A percentile compares a stretch with the other conserved stretches of the same genome.
Conservation (phyloP, 1,140 invertebrate species). For the Nomia melanderi region DNA sequence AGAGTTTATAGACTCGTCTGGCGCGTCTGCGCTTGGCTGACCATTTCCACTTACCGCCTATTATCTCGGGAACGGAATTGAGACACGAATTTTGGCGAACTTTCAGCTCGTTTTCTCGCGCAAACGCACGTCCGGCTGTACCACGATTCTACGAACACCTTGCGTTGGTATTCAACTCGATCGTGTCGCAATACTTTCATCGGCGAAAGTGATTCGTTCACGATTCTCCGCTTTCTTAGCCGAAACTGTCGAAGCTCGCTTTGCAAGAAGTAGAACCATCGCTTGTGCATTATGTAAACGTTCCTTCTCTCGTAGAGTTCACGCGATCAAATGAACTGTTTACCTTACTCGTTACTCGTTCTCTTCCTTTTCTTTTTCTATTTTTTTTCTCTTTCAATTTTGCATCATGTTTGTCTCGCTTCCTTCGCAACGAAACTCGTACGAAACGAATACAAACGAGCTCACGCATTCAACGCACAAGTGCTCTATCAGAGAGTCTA, state of each 20-base stretch:
- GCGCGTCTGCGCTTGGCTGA: no score
- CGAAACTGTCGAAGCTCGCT: conserved; percentile 45
- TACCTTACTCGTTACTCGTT: no score
- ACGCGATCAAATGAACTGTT: background rate
- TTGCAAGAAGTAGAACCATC: conserved; percentile 35
- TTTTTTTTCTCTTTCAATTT: conserved; percentile 4
- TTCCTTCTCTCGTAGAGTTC: background rate
- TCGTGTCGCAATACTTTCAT: background rate
- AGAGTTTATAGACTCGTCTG: no score
- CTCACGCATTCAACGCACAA: conserved; percentile 19
- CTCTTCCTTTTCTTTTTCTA: background rate
- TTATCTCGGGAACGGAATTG: no score
- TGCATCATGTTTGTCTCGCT: conserved; percentile 48
- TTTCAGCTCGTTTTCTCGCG: no score
- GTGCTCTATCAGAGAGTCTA: conserved; percentile 19
- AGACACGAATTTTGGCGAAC: no score
- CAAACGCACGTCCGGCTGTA: no score
- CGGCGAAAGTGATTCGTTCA: conserved; percentile 23
- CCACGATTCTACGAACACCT: no score
- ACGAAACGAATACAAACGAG: background rate
- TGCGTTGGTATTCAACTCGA: background rate
- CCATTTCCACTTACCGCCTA: no score
- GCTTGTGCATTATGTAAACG: conserved; percentile 42
- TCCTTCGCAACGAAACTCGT: conserved; percentile 23
- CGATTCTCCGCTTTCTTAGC: conserved; percentile 49